phyloP scores from a whole-genome alignment of 2,797 vertebrate species.

The Propithecus deckenii region DNA sequence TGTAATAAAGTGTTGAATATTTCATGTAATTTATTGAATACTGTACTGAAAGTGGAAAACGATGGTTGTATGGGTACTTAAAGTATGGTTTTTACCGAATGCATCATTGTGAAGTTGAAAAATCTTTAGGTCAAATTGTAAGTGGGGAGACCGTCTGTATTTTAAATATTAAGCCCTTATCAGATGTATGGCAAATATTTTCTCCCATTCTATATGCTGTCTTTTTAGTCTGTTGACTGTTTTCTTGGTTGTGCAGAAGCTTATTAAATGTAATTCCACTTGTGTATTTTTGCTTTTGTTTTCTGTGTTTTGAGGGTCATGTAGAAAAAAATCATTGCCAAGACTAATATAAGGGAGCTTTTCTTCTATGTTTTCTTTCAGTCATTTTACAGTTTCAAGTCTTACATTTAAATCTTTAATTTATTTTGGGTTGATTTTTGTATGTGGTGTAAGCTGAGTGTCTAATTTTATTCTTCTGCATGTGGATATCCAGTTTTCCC shows the following conservation, averaged over 20 bases:
- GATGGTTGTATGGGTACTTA: neutral
- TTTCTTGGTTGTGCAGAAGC: neutral
- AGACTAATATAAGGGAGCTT: neutral
- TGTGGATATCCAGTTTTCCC: neutral
- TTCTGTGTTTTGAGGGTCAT: neutral
- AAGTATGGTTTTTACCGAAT: neutral
- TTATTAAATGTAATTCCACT: neutral
- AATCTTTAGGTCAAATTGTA: neutral
- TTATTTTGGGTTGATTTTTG: neutral
- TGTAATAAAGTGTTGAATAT: neutral
- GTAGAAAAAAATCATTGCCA: neutral
- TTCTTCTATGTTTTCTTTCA: neutral
- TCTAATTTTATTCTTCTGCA: neutral
- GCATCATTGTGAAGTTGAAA: neutral
- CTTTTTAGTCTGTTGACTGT: neutral
- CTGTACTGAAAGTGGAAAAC: neutral
- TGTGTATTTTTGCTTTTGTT: neutral
- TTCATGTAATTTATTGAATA: neutral
- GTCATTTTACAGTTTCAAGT: neutral
- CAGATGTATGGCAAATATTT: neutral
- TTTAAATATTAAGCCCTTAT: neutral
- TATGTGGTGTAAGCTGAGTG: neutral
- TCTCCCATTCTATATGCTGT: neutral
- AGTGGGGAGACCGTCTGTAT: neutral
- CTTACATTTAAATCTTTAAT: neutral